Evolutionary conservation across 2,797 vertebrate genomes (phyloP).

Genomic region (Tympanoctomys barrerae): DNA sequence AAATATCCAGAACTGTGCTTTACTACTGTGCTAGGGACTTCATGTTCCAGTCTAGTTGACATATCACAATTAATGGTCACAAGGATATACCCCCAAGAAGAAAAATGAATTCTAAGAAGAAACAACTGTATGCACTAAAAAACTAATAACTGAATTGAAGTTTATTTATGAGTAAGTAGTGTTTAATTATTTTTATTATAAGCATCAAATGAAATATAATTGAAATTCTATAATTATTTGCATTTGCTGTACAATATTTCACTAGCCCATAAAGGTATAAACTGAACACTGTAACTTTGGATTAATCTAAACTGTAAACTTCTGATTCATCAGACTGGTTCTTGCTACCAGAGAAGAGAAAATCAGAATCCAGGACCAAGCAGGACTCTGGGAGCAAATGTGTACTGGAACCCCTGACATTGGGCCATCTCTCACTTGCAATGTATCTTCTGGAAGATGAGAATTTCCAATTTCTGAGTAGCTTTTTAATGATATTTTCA

Average conservation of each 20-base stretch:
- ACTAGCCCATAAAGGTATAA: neutral
- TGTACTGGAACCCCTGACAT: neutral
- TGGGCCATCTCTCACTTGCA: neutral
- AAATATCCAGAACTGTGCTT: neutral
- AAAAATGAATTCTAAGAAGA: conserved; percentile 51
- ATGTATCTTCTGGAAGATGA: neutral
- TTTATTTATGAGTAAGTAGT: neutral
- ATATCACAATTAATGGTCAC: neutral
- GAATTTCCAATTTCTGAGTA: conserved; percentile 2
- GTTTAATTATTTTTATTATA: neutral
- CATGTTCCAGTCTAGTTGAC: neutral
- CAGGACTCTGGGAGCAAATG: neutral
- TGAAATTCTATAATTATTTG: conserved; percentile 47
- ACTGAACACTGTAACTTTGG: neutral
- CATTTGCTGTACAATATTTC: neutral
- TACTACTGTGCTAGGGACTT: neutral
- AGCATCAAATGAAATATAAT: conserved; percentile 33
- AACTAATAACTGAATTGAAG: conserved; percentile 34
- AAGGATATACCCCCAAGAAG: neutral
- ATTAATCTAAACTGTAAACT: neutral
- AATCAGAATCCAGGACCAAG: neutral
- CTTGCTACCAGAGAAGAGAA: neutral
- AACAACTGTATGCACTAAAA: conserved; percentile 6
- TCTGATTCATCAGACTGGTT: neutral
- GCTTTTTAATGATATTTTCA: conserved; percentile 50